Evolutionary conservation across 1,140 invertebrate species (phyloP).

Genomic region (Sinella curviseta): DNA sequence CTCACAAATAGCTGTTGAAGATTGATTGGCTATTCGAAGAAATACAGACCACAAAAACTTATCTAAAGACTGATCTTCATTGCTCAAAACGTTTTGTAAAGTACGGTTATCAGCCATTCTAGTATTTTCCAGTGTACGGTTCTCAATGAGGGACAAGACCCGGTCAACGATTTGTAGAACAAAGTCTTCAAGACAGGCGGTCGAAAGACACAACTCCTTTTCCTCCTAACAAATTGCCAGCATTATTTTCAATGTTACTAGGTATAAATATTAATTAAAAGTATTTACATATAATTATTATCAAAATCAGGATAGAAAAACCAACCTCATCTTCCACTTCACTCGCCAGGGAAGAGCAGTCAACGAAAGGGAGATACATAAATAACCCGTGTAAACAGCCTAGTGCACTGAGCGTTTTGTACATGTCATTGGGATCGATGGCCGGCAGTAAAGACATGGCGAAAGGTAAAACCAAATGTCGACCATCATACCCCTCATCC

Average conservation of each 20-base stretch:
- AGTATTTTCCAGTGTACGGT: constrained; percentile 67
- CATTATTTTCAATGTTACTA: no score
- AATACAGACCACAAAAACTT: constrained; percentile 65
- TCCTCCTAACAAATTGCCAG: no score
- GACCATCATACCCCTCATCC: constrained; percentile 66
- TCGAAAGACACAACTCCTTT: constrained; percentile 72
- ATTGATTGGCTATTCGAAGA: constrained; percentile 66
- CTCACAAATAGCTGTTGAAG: constrained; percentile 64
- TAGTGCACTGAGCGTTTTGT: constrained; percentile 78
- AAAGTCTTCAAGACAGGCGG: constrained; percentile 84
- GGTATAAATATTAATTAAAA: constrained; percentile 36
- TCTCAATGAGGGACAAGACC: constrained; percentile 73
- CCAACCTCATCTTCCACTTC: constrained; percentile 39
- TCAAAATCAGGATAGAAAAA: neutral
- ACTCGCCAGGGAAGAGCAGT: constrained; percentile 72
- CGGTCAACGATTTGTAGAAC: constrained; percentile 81
- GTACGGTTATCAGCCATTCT: constrained; percentile 57
- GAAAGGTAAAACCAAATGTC: constrained; percentile 76
- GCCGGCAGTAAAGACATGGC: constrained; percentile 78
- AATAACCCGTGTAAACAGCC: constrained; percentile 71
- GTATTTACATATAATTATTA: neutral
- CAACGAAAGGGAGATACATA: constrained; percentile 75
- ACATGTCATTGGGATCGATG: constrained; percentile 86
- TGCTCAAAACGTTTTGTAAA: constrained; percentile 28
- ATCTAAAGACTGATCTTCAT: constrained; percentile 42